Conservation (phyloP, 1,140 invertebrate genomes). For the Melipona quadrifasciata region DNA sequence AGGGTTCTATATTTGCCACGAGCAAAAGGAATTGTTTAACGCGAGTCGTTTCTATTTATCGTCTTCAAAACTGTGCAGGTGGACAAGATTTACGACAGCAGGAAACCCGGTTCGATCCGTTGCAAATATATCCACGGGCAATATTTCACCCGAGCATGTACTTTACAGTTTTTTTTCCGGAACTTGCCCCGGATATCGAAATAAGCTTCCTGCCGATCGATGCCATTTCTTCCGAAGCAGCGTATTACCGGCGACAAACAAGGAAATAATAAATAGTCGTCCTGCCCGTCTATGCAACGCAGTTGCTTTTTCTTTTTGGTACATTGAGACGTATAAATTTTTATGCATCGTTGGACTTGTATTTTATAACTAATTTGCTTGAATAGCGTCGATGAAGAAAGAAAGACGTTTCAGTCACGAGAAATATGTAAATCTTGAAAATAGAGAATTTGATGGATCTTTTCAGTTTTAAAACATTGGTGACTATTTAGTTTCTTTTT, state of each 20-base stretch:
- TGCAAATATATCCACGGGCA: conserved; percentile 61
- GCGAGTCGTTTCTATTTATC: conserved; percentile 54
- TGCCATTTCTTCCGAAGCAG: conserved; percentile 9
- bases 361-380: too few species aligned
- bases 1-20: neutral
- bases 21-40: conserved; percentile 39
- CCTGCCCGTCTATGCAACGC: neutral
- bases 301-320: too few species aligned
- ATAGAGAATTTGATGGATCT: too few species aligned
- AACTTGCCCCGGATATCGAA: conserved; percentile 61
- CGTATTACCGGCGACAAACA: conserved; percentile 14
- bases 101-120: conserved; percentile 59
- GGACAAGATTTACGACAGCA: conserved; percentile 60
- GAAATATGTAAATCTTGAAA: too few species aligned
- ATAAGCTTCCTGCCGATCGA: conserved; percentile 56
- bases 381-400: too few species aligned
- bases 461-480: too few species aligned
- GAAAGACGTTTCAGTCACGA: too few species aligned
- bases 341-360: too few species aligned
- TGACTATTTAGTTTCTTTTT: too few species aligned
- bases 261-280: conserved; percentile 53
- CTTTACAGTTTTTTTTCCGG: conserved; percentile 58
- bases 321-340: too few species aligned
- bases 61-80: conserved; percentile 30
- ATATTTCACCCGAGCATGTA: conserved; percentile 59